Evolutionary conservation across 2,888 invertebrate genomes (phyloP), one percentile per base, ranked within the genome.

Genomic region (Limnephilus auricula): DNA sequence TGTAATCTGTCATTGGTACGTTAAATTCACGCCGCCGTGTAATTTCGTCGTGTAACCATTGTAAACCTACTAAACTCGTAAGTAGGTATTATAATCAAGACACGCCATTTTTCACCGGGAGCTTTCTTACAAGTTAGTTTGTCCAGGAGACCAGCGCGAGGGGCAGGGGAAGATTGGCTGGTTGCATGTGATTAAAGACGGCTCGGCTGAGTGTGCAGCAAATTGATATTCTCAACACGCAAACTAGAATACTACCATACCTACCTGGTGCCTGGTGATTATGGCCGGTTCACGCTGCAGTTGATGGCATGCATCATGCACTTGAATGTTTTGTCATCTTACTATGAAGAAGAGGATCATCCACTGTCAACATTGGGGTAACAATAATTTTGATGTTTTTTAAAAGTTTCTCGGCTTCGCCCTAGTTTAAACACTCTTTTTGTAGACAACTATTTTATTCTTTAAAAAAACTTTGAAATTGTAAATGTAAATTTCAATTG

Each of bases 181-280:
- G 50, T 65, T 65, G 86, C 89, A 90, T 79, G 88, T 90, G 91
- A 92, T 92, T 92, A 92, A 91, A 92, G 84, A 89, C 91, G 88
- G 90, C 91, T 90, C 87, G 83, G 92, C 87, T 92, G 92, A 92
- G 91, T 91, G 91, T 89, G 65, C 80, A 50, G 91, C 79, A 91
- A 92, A 92, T 92, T 92, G 92, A 92, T 89, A 92, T 92, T 90
- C 90, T 89, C 87, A 91, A 89, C 92, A 92, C 92, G 92, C 92
- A 89, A 92, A 92, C 79, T 65, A 92, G 87, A 92, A 89, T 91
- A 87, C 50, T 78, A 87, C 82, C 31, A 18, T 34, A 18, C 18
- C 82, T 82, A 82, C 32, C 82, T 15, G 18, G 82, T 82, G 82
- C 82, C 82, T 15, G 18, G 82, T 82, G 82, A 82, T 82, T 34